Evolutionary conservation across 2,888 invertebrate species (phyloP).

Genomic region (Gastrophysa polygoni): DNA sequence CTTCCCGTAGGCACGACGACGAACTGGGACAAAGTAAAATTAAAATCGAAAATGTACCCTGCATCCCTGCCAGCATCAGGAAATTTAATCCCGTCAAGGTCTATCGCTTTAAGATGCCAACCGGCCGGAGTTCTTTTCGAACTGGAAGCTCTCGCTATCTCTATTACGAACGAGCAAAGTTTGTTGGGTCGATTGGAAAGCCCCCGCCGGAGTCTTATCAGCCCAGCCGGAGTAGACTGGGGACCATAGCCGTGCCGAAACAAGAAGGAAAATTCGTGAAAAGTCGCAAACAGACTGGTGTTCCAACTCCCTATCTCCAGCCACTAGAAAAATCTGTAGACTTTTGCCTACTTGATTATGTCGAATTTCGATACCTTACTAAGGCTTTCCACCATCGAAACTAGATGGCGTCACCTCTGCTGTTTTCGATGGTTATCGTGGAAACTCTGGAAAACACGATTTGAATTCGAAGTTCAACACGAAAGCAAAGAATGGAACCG

Average conservation of each 20-base stretch:
- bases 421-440: too few relatives aligned
- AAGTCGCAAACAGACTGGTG: too few relatives aligned
- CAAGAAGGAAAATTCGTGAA: too few relatives aligned
- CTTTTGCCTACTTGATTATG: too few relatives aligned
- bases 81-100: slow-evolving; percentile 55
- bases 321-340: too few relatives aligned
- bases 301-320: too few relatives aligned
- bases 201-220: slow-evolving; percentile 55
- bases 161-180: neutral
- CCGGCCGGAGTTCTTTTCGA: neutral
- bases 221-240: slow-evolving; percentile 50
- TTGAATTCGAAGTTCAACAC: too few relatives aligned
- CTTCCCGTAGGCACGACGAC: slow-evolving; percentile 21
- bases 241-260: slow-evolving; percentile 24
- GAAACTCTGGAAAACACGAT: too few relatives aligned
- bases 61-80: slow-evolving; percentile 49
- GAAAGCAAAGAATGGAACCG: too few relatives aligned
- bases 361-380: too few relatives aligned
- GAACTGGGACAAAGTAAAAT: slow-evolving; percentile 46
- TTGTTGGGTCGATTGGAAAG: slow-evolving; percentile 41
- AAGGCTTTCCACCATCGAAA: too few relatives aligned
- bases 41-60: slow-evolving; percentile 50
- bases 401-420: too few relatives aligned
- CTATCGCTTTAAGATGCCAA: slow-evolving; percentile 54
- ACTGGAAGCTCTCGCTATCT: neutral